Conservation (phyloP, 2,797 vertebrate species). For the Passerculus sandwichensis region DNA sequence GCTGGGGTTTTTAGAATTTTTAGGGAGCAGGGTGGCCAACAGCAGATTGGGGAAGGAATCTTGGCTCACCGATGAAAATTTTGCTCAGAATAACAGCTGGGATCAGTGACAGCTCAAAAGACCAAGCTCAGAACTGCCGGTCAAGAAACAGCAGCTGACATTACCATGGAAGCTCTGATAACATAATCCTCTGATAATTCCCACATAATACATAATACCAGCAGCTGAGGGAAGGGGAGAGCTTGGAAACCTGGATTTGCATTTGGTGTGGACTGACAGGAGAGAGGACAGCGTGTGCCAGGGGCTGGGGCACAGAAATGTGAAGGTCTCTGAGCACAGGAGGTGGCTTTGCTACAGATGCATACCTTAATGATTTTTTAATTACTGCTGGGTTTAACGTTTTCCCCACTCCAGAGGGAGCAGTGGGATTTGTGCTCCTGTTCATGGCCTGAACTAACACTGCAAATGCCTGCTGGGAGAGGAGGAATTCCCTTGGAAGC, state of each 20-base stretch:
- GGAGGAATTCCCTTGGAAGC: not conserved
- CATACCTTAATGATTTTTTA: not conserved
- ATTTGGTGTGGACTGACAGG: not conserved
- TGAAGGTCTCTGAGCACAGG: not conserved
- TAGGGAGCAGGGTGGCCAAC: not conserved
- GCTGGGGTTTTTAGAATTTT: not conserved
- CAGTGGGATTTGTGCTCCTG: not conserved
- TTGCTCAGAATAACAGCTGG: not conserved
- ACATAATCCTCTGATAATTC: slow-evolving; percentile 52
- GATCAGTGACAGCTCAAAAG: slow-evolving; percentile 4
- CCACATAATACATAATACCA: not conserved
- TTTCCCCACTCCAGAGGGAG: not conserved
- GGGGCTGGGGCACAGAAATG: not conserved
- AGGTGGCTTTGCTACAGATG: not conserved
- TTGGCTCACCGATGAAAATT: not conserved
- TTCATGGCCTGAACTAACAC: not conserved
- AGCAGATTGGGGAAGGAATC: not conserved
- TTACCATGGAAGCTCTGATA: slow-evolving; percentile 46
- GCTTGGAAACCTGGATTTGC: not conserved
- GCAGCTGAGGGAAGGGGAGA: not conserved
- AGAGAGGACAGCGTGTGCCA: not conserved
- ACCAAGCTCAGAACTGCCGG: slow-evolving; percentile 6
- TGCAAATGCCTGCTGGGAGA: not conserved
- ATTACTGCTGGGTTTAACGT: not conserved
- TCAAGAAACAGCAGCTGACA: slow-evolving; percentile 37